phyloP scores from a whole-genome alignment of 2,797 vertebrate genomes.

The Propithecus deckenii region DNA sequence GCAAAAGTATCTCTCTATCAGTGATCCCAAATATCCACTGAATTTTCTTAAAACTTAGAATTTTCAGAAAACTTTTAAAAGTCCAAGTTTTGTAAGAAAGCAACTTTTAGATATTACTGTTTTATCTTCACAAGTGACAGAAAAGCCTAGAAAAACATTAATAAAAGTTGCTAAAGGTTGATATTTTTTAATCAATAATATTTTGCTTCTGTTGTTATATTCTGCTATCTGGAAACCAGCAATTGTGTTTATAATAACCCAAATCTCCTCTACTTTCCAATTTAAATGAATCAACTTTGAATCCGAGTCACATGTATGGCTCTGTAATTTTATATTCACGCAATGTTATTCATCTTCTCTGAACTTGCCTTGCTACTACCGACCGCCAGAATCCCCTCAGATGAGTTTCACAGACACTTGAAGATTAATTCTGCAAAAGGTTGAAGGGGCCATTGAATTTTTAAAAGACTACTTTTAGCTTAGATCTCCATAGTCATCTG shows the following conservation, averaged over 20 bases:
- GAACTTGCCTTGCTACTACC: constrained; percentile 55
- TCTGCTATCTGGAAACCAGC: constrained; percentile 60
- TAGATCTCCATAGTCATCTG: constrained; percentile 73
- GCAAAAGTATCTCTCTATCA: background rate
- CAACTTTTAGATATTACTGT: constrained; percentile 45
- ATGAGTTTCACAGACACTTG: constrained; percentile 76
- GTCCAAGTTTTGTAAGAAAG: constrained; percentile 38
- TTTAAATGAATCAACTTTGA: constrained; percentile 72
- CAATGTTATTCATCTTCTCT: constrained; percentile 73
- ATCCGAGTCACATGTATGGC: constrained; percentile 43
- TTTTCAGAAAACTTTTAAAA: constrained; percentile 36
- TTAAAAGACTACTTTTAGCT: constrained; percentile 70
- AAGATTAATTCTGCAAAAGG: constrained; percentile 80
- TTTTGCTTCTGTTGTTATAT: constrained; percentile 65
- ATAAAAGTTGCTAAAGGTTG: constrained; percentile 43
- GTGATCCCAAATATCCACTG: background rate
- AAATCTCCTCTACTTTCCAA: constrained; percentile 59
- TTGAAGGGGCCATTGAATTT: constrained; percentile 73
- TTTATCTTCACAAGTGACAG: constrained; percentile 26
- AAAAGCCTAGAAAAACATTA: constrained; percentile 34
- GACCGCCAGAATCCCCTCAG: constrained; percentile 68
- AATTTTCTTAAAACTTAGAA: background rate
- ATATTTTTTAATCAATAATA: constrained; percentile 45
- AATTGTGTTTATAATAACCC: constrained; percentile 65
- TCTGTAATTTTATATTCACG: constrained; percentile 77